Conservation (phyloP, 2,888 invertebrate genomes). For the Drosophila nigritarsus region DNA sequence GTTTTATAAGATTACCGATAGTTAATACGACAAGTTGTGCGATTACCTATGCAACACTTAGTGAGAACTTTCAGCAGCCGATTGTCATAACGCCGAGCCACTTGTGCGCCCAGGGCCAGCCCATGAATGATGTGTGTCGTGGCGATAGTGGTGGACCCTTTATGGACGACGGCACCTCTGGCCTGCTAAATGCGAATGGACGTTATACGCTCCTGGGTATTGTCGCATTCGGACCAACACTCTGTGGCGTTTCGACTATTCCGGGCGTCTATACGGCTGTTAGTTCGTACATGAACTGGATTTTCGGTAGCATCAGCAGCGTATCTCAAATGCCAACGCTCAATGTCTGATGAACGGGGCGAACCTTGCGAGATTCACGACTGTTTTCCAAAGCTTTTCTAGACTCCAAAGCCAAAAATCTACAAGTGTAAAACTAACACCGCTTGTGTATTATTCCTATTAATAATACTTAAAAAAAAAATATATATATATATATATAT, state of each 20-base stretch:
- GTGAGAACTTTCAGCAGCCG: slow-evolving; percentile 84
- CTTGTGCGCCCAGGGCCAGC: slow-evolving; percentile 84
- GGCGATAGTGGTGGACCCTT: slow-evolving; percentile 85
- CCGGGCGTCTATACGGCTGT: slow-evolving; percentile 85
- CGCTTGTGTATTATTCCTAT: slow-evolving; percentile 35
- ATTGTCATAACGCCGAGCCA: slow-evolving; percentile 84
- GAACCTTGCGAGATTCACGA: slow-evolving; percentile 6
- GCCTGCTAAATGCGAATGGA: slow-evolving; percentile 59
- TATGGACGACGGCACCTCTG: slow-evolving; percentile 80
- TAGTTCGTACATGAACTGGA: slow-evolving; percentile 84
- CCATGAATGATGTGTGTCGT: slow-evolving; percentile 84
- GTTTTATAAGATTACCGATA: slow-evolving; percentile 85
- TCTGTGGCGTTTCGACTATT: slow-evolving; percentile 82
- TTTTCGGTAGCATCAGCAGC: slow-evolving; percentile 59
- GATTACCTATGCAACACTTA: slow-evolving; percentile 83
- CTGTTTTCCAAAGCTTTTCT: slow-evolving; percentile 55
- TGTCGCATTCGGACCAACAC: slow-evolving; percentile 83
- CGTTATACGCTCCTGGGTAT: slow-evolving; percentile 79
- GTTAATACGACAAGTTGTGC: slow-evolving; percentile 84
- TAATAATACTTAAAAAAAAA: slow-evolving; percentile 19
- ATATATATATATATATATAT: slow-evolving; percentile 1
- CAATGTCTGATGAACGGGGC: slow-evolving; percentile 2
- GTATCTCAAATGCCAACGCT: slow-evolving; percentile 1
- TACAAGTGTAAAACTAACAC: slow-evolving; percentile 29
- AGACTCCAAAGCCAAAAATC: slow-evolving; percentile 64